A percentile compares a stretch with the other conserved stretches of the same genome.
Evolutionary conservation across 1,140 invertebrate genomes (phyloP).

Genomic region (Cydia splendana): DNA sequence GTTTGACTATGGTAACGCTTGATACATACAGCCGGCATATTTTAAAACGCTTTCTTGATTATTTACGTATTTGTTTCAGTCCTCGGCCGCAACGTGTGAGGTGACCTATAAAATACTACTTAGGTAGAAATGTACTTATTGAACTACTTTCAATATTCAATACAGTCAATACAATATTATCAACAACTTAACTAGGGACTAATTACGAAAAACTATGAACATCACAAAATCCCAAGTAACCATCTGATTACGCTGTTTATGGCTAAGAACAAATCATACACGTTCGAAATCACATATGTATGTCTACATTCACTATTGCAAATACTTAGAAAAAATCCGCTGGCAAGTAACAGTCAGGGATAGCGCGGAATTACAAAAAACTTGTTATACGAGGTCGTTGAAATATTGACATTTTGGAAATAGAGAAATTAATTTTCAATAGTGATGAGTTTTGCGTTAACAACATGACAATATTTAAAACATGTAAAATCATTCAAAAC

Average conservation of each 20-base stretch:
- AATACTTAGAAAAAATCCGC: slow-evolving; percentile 31
- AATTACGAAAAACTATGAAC: slow-evolving; percentile 66
- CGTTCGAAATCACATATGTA: slow-evolving; percentile 34
- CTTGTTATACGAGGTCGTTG: slow-evolving; percentile 43
- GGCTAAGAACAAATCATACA: slow-evolving; percentile 47
- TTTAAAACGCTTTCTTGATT: slow-evolving; percentile 10
- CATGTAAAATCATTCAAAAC: slow-evolving; percentile 27
- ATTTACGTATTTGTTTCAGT: slow-evolving; percentile 33
- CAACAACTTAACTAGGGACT: slow-evolving; percentile 71
- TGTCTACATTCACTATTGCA: slow-evolving; percentile 42
- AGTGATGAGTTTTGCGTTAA: slow-evolving; percentile 37
- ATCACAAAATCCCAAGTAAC: slow-evolving; percentile 61
- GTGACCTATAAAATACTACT: slow-evolving; percentile 64
- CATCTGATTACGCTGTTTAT: slow-evolving; percentile 48
- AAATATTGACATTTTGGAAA: slow-evolving; percentile 48
- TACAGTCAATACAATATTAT: slow-evolving; percentile 64
- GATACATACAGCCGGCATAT: slow-evolving; percentile 11
- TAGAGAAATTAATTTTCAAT: slow-evolving; percentile 51
- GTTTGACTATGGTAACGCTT: slow-evolving; percentile 5
- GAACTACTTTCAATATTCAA: slow-evolving; percentile 48
- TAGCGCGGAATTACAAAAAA: slow-evolving; percentile 48
- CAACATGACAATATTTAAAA: slow-evolving; percentile 40
- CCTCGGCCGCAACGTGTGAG: slow-evolving; percentile 57
- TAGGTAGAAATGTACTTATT: slow-evolving; percentile 70
- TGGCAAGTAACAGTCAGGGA: background rate